A percentile compares a stretch with the other conserved stretches of the same genome.
These are phyloP conservation scores for Troides aeacus DNA, from an alignment of 2,888 invertebrate genomes.

Conservation along the genomic window DNA sequence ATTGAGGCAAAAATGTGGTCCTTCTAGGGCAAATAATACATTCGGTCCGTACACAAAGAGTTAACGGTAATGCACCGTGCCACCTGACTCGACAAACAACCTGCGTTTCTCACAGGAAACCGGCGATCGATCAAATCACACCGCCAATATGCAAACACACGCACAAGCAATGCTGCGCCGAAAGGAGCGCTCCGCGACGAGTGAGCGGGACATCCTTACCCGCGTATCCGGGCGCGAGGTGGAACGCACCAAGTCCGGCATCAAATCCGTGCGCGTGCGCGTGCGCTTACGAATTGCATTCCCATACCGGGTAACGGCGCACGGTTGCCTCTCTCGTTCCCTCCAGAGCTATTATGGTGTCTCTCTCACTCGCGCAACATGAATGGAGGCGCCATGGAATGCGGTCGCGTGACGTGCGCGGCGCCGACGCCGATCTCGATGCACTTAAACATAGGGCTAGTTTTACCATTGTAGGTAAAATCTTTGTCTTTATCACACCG, in stretches of 20 bases:
- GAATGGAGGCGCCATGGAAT: constrained; percentile 80
- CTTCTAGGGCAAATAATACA: constrained; percentile 37
- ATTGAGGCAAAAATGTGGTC: too few species aligned
- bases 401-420: constrained; percentile 82
- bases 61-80: constrained; percentile 61
- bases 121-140: constrained; percentile 71
- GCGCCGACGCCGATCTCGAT: constrained; percentile 79
- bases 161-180: constrained; percentile 58
- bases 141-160: constrained; percentile 67
- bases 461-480: constrained; percentile 46
- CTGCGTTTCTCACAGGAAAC: constrained; percentile 74
- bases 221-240: constrained; percentile 48
- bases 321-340: constrained; percentile 63
- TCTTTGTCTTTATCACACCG: constrained; percentile 17
- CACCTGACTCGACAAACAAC: constrained; percentile 70
- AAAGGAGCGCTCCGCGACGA: constrained; percentile 48
- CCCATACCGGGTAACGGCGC: constrained; percentile 74
- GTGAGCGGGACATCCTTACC: constrained; percentile 56
- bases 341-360: constrained; percentile 54
- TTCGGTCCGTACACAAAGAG: constrained; percentile 55
- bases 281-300: constrained; percentile 76
- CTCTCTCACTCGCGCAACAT: constrained; percentile 68
- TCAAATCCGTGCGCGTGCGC: constrained; percentile 69
- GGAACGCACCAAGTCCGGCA: constrained; percentile 64
- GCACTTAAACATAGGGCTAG: constrained; percentile 71